Base-by-base conservation (phyloP, 2,113 vertebrate species). In the Ceratotherium simum region DNA sequence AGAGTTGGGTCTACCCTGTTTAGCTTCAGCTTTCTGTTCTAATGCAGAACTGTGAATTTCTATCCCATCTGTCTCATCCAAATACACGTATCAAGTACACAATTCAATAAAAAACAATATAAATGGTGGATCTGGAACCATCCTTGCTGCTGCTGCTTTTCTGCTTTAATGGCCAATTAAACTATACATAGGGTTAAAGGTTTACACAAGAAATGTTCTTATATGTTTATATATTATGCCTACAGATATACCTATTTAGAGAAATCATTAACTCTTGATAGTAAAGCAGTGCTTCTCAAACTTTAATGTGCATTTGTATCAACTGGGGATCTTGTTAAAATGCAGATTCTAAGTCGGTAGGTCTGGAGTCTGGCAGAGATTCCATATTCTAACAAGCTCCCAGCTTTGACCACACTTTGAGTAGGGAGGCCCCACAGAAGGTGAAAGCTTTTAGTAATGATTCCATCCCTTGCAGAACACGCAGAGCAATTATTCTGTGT, bases 141-240 rank as follows among this genome's bases (percentile, higher is more conserved):
- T 9, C 27, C 27, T 92, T 67, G 29, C 21, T 85, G 3, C 18
- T 73, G 31, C 27, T 69, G 23, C 18, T 81, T 87, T 73, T 51
- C n/a, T 90, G 27, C 56, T 79, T 86, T 84, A 79, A 87, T 67
- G 5, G 39, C 64, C 75, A 86, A 83, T 90, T 86, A 94, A 93
- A 62, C 29, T 91, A 42, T 73, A 25, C 17, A 4, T 70, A 56
- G 16, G 16, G 36, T 42, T 90, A 82, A 90, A 96, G 54, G 25
- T 69, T 90, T 96, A 94, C 12, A 29, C 54, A 79, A 93, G 36
- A 92, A 89, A 69, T 73, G n/a, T 95, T 83, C 58, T 36, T 76
- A 51, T 54, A 12, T 58, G 69, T 51, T 65, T 88, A 84, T 27
- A 62, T 88, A 46, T 84, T 65, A 58, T 51, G 18, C 48, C 69